Evolutionary conservation across 2,888 invertebrate species (phyloP).

Genomic region (Keiferia lycopersicella): DNA sequence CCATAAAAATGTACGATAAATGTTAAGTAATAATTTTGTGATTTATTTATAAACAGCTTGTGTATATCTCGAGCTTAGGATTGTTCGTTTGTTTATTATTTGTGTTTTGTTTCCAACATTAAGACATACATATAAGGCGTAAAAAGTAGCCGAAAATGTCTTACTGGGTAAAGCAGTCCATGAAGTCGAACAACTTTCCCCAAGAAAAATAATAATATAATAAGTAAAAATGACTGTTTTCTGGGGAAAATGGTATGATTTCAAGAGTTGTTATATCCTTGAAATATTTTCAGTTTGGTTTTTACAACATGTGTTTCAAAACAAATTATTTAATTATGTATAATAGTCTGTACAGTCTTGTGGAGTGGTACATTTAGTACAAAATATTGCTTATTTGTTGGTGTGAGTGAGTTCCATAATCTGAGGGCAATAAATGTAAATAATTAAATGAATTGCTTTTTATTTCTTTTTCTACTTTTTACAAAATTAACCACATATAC

Average conservation of each 20-base stretch:
- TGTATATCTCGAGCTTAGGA: constrained; percentile 33
- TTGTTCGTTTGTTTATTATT: constrained; percentile 37
- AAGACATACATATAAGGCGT: not conserved
- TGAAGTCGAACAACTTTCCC: too few species aligned
- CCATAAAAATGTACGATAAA: not conserved
- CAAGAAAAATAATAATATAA: too few species aligned
- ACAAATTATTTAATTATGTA: not conserved
- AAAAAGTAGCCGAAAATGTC: too few species aligned
- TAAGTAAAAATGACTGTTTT: too few species aligned
- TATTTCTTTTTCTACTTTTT: not conserved
- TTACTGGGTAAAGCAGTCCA: too few species aligned
- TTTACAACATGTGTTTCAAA: too few species aligned
- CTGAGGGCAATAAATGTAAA: constrained; percentile 71
- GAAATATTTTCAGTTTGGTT: too few species aligned
- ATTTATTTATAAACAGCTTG: constrained; percentile 32
- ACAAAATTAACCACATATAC: too few species aligned
- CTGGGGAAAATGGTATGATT: too few species aligned
- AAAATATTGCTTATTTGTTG: constrained; percentile 64
- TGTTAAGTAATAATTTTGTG: constrained; percentile 26
- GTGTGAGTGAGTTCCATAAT: constrained; percentile 64
- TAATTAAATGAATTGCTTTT: constrained; percentile 47
- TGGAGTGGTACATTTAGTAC: constrained; percentile 75
- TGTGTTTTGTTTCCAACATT: constrained; percentile 29
- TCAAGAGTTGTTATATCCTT: too few species aligned
- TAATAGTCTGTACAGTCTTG: constrained; percentile 53